Percentiles rank a stretch among this genome's conserved stretches.
These are phyloP conservation scores for Diarsia dahlii DNA, from an alignment of 2,888 invertebrate species.

Conservation along the genomic window DNA sequence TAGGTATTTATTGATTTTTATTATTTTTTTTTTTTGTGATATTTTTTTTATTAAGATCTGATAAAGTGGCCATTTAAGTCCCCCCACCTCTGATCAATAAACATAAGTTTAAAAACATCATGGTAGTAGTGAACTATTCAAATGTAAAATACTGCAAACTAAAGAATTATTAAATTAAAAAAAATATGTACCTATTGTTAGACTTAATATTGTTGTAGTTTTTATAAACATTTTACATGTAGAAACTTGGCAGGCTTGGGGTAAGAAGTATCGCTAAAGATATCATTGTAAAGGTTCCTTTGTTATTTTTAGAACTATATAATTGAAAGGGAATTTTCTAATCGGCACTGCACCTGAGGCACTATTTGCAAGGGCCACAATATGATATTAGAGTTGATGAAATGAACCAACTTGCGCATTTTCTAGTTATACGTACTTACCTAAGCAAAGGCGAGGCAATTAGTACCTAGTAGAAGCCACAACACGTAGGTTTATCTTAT, in stretches of 20 bases:
- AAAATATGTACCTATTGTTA: constrained; percentile 59
- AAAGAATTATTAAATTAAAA: constrained; percentile 45
- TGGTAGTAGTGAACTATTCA: constrained; percentile 64
- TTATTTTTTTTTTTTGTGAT: too few relatives aligned
- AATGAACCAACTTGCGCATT: constrained; percentile 61
- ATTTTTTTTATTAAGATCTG: too few relatives aligned
- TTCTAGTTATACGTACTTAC: constrained; percentile 53
- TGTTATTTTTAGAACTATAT: constrained; percentile 68
- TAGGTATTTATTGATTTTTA: too few relatives aligned
- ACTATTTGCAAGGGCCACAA: constrained; percentile 59
- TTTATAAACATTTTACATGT: constrained; percentile 75
- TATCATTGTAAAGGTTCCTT: constrained; percentile 60
- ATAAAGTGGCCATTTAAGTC: background rate
- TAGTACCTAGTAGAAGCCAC: constrained; percentile 47
- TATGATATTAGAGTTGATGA: constrained; percentile 56
- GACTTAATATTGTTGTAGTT: constrained; percentile 70
- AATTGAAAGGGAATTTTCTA: constrained; percentile 47
- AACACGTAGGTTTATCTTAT: constrained; percentile 38
- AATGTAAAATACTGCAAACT: constrained; percentile 46
- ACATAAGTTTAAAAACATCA: background rate
- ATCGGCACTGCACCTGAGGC: constrained; percentile 64
- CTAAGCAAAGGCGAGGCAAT: constrained; percentile 34
- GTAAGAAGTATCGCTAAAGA: constrained; percentile 46
- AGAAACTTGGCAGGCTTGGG: constrained; percentile 61
- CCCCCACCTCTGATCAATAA: background rate